phyloP scores from a whole-genome alignment of 2,888 invertebrate species.

The Melieria omissa region DNA sequence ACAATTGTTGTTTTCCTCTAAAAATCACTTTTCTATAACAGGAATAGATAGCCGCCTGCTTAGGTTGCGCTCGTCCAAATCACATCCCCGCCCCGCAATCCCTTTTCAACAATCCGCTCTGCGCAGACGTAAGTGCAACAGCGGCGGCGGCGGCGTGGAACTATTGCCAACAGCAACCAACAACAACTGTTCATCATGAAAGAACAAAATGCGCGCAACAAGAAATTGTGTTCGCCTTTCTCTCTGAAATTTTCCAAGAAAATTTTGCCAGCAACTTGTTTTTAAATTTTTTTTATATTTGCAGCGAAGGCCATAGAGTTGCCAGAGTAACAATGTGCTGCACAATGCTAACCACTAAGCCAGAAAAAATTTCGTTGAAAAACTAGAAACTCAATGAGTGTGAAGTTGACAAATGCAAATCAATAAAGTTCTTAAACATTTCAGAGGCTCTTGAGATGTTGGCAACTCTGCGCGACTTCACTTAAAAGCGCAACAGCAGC shows the following conservation, averaged over 20 bases:
- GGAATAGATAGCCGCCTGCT: background rate
- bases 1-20: slow-evolving; percentile 22
- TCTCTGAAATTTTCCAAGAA: slow-evolving; percentile 62
- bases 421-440: too few relatives aligned
- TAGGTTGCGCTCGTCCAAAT: too few relatives aligned
- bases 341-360: background rate
- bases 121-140: slow-evolving; percentile 13
- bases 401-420: too few relatives aligned
- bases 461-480: too few relatives aligned
- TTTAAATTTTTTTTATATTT: slow-evolving; percentile 29
- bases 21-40: slow-evolving; percentile 37
- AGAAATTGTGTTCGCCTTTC: slow-evolving; percentile 53
- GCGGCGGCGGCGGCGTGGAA: slow-evolving; percentile 13
- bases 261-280: slow-evolving; percentile 55
- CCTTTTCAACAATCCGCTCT: background rate
- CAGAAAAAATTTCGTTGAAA: too few relatives aligned
- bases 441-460: too few relatives aligned
- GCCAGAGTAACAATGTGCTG: background rate
- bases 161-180: slow-evolving; percentile 34
- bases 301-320: background rate
- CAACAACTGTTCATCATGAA: slow-evolving; percentile 19
- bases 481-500: background rate
- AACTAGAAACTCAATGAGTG: too few relatives aligned
- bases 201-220: slow-evolving; percentile 5
- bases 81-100: too few relatives aligned